Conservation (phyloP, 2,797 vertebrate species). For the Sebastes taczanowskii region DNA sequence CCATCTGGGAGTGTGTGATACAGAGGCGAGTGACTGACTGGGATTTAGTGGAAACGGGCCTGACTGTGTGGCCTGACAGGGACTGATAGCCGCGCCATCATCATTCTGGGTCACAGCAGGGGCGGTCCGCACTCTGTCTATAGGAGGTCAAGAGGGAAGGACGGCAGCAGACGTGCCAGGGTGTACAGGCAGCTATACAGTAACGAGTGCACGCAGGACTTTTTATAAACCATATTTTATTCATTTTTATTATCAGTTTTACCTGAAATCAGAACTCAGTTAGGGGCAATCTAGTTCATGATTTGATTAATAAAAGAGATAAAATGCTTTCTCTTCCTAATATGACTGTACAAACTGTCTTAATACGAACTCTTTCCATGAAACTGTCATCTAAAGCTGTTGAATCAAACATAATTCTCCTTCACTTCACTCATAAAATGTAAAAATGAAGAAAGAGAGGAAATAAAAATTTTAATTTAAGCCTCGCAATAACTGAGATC, state of each 20-base stretch:
- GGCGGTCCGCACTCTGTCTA: conserved; percentile 26
- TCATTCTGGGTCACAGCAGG: conserved; percentile 55
- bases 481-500: background rate
- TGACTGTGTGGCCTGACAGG: conserved; percentile 60
- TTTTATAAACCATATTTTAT: background rate
- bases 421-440: background rate
- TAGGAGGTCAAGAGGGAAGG: conserved; percentile 41
- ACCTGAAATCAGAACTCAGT: background rate
- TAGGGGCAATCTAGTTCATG: background rate
- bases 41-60: conserved; percentile 42
- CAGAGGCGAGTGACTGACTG: conserved; percentile 60
- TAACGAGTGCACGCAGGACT: background rate
- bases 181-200: background rate
- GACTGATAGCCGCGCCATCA: conserved; percentile 50
- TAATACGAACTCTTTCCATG: background rate
- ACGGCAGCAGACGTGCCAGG: background rate
- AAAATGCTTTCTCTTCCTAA: background rate
- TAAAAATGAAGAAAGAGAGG: background rate
- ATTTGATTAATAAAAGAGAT: background rate
- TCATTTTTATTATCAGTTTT: background rate
- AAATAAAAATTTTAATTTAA: background rate
- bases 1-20: conserved; percentile 65
- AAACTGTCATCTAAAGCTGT: background rate
- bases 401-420: background rate
- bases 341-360: background rate